Base-by-base conservation (phyloP, 1,140 invertebrate species). In the Sarcophaga peregrina region DNA sequence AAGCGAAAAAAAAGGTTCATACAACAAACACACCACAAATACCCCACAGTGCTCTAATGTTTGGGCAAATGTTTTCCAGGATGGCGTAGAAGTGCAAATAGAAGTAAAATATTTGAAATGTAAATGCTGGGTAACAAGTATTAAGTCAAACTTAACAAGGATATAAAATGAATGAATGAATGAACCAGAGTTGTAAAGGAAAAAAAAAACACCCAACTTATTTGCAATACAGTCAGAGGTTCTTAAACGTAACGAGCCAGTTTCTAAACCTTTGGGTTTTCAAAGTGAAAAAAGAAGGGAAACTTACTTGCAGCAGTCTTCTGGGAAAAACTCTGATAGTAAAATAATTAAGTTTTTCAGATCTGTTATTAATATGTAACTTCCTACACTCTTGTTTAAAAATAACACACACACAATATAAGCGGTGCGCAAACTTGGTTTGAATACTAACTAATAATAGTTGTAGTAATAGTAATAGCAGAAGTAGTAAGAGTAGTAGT, bases 61-160 rank as follows among this genome's bases (percentile, higher is more conserved):
- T 68, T 68, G 62, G n/a, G 5, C 62, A 68, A 68, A 68, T 68
- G 62, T n/a, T 68, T 68, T 9, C 6, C 62, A 68, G 17, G n/a
- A 68, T 37, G 25, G 54, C 54, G 17, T 20, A 68, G 17, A 68
- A 68, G 17, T 68, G 62, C 62, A 68, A 68, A 68, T 10, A 68
- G 20, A n/a, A 68, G 62, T 68, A 20, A 68, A 68, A 68, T 68
- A 68, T 68, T 68, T 68, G 62, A 68, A 68, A 68, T 68, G 62
- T 68, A 68, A 68, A 68, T 68, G 62, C 62, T 68, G 62, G 25
- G n/a, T 68, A 68, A 68, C 62, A 68, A 68, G 62, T n/a, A 68
- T 25, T 68, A 20, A 68, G 62, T 68, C 62, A 68, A 68, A 68
- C n/a, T 68, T 68, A 68, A 68, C 62, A 68, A 68, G 62, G 8